Percentiles rank a stretch among this genome's conserved stretches.
Conservation (phyloP, 92 coral and sea anemone genomes). For the Palythoa heliodiscus region DNA sequence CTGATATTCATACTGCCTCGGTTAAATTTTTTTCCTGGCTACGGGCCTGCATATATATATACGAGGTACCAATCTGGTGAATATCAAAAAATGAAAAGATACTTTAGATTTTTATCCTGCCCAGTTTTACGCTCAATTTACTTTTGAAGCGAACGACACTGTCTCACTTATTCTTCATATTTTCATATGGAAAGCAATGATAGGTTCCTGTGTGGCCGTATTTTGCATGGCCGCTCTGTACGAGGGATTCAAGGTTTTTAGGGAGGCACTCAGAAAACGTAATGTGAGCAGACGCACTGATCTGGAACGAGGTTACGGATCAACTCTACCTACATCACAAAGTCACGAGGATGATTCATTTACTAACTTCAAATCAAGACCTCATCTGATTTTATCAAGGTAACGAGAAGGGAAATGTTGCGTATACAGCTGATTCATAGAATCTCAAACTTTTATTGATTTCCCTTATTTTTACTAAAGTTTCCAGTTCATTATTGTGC, state of each 20-base stretch:
- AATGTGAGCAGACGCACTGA: neutral
- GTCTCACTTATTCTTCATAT: neutral
- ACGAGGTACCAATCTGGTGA: too few relatives aligned
- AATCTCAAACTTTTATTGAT: too few relatives aligned
- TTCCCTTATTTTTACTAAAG: too few relatives aligned
- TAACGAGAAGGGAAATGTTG: neutral
- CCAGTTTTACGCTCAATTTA: neutral
- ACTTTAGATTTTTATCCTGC: neutral
- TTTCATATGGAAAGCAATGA: slow-evolving; percentile 37
- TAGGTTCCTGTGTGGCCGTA: slow-evolving; percentile 52
- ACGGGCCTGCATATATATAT: too few relatives aligned
- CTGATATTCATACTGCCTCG: too few relatives aligned
- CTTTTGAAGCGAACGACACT: neutral
- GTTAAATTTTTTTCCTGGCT: too few relatives aligned
- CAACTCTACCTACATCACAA: slow-evolving; percentile 6
- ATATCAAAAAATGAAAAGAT: too few relatives aligned
- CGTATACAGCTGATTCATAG: neutral
- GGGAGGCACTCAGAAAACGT: slow-evolving; percentile 41
- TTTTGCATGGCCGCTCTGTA: slow-evolving; percentile 55
- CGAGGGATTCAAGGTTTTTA: slow-evolving; percentile 60
- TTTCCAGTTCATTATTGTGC: too few relatives aligned
- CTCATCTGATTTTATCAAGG: neutral
- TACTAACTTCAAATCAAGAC: neutral
- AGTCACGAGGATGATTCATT: slow-evolving; percentile 28
- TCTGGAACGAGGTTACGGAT: slow-evolving; percentile 34